Conservation (phyloP, 2,888 invertebrate species). For the Myathropa florea region DNA sequence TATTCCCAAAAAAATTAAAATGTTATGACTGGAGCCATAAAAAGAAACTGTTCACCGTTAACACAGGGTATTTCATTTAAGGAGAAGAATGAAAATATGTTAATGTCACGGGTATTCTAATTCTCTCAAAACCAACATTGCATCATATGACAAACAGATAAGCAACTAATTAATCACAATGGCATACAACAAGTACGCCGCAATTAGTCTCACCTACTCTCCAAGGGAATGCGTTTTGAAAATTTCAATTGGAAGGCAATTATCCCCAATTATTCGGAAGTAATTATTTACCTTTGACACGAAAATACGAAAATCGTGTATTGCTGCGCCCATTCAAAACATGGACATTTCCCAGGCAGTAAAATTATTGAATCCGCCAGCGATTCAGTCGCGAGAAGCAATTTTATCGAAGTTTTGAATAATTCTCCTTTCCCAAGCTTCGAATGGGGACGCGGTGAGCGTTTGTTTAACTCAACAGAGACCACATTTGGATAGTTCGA, state of each 20-base stretch:
- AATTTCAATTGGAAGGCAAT: slow-evolving; percentile 3
- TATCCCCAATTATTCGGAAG: slow-evolving; percentile 9
- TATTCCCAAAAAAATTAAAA: background rate
- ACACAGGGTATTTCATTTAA: background rate
- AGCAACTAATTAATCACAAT: slow-evolving; percentile 1
- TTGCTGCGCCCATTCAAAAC: background rate
- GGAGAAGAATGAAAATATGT: no score
- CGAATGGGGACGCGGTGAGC: background rate
- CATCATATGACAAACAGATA: background rate
- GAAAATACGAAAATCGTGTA: background rate
- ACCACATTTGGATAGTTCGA: background rate
- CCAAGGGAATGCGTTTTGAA: background rate
- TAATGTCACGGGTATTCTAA: background rate
- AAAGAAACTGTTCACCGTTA: background rate
- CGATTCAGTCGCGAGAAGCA: background rate
- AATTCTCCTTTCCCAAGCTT: background rate
- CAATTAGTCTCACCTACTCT: slow-evolving; percentile 10
- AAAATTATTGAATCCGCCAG: background rate
- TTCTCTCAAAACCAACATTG: background rate
- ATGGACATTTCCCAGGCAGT: background rate
- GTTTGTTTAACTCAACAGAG: background rate
- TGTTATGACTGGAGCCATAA: background rate
- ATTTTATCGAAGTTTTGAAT: background rate
- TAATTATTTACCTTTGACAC: slow-evolving; percentile 10
- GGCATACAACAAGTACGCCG: slow-evolving; percentile 4